Conservation (phyloP, 2,888 invertebrate genomes). For the Dryobotodes eremita region DNA sequence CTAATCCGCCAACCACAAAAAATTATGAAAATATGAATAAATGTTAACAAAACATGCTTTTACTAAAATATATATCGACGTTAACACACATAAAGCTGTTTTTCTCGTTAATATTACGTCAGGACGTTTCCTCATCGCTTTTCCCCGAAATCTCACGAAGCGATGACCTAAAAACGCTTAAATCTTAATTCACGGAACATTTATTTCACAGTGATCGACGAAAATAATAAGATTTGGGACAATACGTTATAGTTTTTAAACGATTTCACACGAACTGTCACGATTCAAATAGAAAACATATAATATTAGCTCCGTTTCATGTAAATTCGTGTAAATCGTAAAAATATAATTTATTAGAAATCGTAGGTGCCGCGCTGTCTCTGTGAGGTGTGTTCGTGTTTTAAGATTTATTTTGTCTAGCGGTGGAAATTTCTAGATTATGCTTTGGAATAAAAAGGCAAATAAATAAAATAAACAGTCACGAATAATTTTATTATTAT, state of each 20-base stretch:
- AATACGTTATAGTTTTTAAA: constrained; percentile 30
- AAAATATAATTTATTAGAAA: constrained; percentile 44
- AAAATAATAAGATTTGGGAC: constrained; percentile 44
- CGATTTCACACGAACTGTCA: constrained; percentile 39
- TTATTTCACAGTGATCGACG: constrained; percentile 35
- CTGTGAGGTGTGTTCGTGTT: background rate
- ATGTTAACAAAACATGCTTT: constrained; percentile 44
- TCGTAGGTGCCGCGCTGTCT: constrained; percentile 61
- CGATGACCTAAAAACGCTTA: constrained; percentile 61
- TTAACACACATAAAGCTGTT: constrained; percentile 27
- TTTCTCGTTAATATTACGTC: constrained; percentile 57
- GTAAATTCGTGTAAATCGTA: constrained; percentile 30
- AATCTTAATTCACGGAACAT: constrained; percentile 46
- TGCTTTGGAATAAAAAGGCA: background rate
- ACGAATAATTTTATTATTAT: too few species aligned
- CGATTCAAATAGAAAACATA: constrained; percentile 18
- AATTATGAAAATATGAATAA: constrained; percentile 35
- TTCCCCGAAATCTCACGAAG: constrained; percentile 58
- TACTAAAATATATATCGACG: constrained; percentile 28
- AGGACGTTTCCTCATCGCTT: constrained; percentile 28
- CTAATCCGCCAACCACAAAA: constrained; percentile 33
- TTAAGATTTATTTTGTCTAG: background rate
- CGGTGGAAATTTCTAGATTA: constrained; percentile 1
- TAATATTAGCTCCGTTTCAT: constrained; percentile 1
- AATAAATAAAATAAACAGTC: too few species aligned